phyloP scores from a whole-genome alignment of 2,797 vertebrate genomes.

The Erithacus rubecula region DNA sequence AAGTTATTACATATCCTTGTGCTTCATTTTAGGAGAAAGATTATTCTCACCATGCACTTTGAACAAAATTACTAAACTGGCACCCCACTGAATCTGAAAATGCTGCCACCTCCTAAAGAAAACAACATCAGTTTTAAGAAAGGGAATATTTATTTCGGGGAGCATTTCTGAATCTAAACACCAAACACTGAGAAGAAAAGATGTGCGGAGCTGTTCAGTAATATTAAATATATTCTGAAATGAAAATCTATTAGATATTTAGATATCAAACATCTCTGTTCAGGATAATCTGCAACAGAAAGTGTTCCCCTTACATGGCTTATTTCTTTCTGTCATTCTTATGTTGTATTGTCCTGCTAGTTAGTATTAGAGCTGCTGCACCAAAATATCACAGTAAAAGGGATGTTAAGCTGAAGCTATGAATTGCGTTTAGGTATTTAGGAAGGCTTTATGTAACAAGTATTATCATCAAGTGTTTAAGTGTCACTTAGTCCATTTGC shows the following conservation, averaged over 20 bases:
- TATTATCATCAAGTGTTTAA: neutral
- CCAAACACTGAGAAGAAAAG: neutral
- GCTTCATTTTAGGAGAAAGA: conserved; percentile 79
- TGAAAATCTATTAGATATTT: neutral
- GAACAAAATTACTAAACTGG: conserved; percentile 78
- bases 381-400: neutral
- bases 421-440: neutral
- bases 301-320: no score
- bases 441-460: neutral
- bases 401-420: neutral
- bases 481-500: neutral
- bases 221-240: conserved; percentile 29
- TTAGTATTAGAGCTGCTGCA: neutral
- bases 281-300: no score
- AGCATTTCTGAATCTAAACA: conserved; percentile 50
- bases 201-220: conserved; percentile 4
- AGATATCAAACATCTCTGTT: no score
- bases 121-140: conserved; percentile 67
- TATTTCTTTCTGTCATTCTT: no score
- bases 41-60: conserved; percentile 82
- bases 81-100: conserved; percentile 72
- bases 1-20: conserved; percentile 84
- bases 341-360: no score
- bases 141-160: conserved; percentile 46
- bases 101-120: conserved; percentile 61